A percentile compares a stretch with the other conserved stretches of the same genome.
phyloP scores from a whole-genome alignment of 2,797 vertebrate genomes.

The Thunnus albacares region DNA sequence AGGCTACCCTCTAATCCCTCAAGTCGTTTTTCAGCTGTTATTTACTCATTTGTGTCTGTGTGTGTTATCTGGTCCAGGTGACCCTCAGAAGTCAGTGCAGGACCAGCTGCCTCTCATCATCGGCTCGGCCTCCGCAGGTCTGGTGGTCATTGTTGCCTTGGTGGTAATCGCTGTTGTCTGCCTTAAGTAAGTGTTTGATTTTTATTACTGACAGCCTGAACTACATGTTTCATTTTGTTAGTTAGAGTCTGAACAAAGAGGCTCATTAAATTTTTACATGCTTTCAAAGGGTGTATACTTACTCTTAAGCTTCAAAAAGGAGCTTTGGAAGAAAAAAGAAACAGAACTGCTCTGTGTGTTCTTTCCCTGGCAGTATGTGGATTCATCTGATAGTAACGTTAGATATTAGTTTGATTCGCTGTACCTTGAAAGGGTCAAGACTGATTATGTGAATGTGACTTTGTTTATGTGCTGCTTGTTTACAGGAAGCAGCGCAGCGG shows the following conservation, averaged over 20 bases:
- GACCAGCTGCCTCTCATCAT: conserved; percentile 96
- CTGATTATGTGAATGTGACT: conserved; percentile 70
- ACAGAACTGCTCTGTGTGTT: not conserved
- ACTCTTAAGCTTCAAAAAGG: conserved; percentile 45
- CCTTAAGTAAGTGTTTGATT: conserved; percentile 92
- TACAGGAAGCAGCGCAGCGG: conserved; percentile 94
- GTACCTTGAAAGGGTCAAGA: conserved; percentile 50
- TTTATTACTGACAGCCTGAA: conserved; percentile 49
- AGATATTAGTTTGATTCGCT: conserved; percentile 34
- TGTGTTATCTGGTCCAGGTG: conserved; percentile 83
- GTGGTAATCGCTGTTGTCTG: conserved; percentile 96
- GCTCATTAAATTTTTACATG: conserved; percentile 72
- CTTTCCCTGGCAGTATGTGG: conserved; percentile 8
- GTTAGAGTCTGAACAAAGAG: conserved; percentile 65
- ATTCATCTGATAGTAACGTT: conserved; percentile 32
- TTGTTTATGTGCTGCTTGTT: conserved; percentile 73
- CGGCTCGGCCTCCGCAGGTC: conserved; percentile 93
- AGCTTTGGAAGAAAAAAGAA: not conserved
- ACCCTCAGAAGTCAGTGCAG: conserved; percentile 93
- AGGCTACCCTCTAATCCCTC: conserved; percentile 45
- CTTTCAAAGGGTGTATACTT: conserved; percentile 48
- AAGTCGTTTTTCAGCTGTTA: conserved; percentile 32
- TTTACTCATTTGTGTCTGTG: conserved; percentile 51
- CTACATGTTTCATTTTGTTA: conserved; percentile 64
- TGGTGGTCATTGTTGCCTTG: conserved; percentile 94